Conservation (phyloP, 2,113 vertebrate genomes). For the Myotis lucifugus region DNA sequence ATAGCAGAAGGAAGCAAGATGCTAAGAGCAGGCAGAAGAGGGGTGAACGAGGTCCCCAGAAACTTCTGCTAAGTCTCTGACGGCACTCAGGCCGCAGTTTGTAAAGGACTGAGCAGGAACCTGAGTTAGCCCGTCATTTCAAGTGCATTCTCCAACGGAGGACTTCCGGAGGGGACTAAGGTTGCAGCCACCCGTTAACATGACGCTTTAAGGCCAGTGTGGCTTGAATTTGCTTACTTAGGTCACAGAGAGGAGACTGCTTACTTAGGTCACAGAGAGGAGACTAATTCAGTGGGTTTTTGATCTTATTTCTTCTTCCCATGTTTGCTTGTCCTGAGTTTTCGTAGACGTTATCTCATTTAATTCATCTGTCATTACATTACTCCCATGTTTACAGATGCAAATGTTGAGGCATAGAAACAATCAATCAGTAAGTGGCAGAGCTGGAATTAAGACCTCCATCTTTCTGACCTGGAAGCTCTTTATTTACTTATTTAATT, state of each 20-base stretch:
- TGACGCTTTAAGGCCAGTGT: background rate
- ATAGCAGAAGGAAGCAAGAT: background rate
- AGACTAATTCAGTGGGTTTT: constrained; percentile 32
- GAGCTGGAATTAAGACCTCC: background rate
- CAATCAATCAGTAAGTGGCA: background rate
- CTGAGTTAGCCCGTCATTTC: background rate
- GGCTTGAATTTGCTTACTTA: constrained; percentile 12
- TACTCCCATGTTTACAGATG: background rate
- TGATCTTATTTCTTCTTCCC: background rate
- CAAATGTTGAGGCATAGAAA: background rate
- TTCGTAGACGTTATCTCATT: background rate
- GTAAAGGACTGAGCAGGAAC: background rate
- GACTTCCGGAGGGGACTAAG: background rate
- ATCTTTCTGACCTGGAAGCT: background rate
- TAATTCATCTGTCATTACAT: background rate
- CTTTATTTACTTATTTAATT: background rate
- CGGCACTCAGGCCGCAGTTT: background rate
- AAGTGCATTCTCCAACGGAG: background rate
- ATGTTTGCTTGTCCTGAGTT: background rate
- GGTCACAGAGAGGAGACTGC: too few relatives aligned
- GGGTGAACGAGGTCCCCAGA: background rate
- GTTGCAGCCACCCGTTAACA: background rate
- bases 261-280: constrained; percentile 13
- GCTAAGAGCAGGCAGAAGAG: background rate
- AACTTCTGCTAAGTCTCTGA: background rate